Evolutionary conservation across 2,797 vertebrate species (phyloP).

Genomic region (Sebastes itinus): DNA sequence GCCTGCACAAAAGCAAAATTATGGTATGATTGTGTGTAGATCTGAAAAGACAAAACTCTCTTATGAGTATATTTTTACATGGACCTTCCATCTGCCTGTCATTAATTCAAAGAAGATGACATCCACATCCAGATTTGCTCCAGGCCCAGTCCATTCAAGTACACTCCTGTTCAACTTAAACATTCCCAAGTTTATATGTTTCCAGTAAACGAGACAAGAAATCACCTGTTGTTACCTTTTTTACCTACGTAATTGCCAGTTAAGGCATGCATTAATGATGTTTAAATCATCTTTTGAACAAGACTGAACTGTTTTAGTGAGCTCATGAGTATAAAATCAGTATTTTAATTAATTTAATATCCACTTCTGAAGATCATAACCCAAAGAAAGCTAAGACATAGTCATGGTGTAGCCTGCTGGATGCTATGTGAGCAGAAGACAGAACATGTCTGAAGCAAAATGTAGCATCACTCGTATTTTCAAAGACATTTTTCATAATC

Average conservation of each 20-base stretch:
- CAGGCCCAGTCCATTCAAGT: conserved; percentile 41
- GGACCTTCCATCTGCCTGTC: not conserved
- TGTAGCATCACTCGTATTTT: not conserved
- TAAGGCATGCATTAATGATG: not conserved
- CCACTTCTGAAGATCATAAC: not conserved
- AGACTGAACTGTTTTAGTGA: not conserved
- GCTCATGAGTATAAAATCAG: not conserved
- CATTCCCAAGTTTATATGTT: conserved; percentile 16
- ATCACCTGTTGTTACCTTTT: not conserved
- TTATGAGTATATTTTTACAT: not conserved
- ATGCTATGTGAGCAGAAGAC: not conserved
- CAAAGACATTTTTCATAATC: not conserved
- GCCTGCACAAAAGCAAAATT: not conserved
- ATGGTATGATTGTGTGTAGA: not conserved
- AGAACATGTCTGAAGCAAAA: not conserved
- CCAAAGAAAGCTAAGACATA: not conserved
- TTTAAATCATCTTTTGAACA: conserved; percentile 3
- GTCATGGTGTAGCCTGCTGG: not conserved
- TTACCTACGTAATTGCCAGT: not conserved
- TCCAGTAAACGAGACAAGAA: not conserved
- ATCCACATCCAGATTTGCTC: conserved; percentile 17
- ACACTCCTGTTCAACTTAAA: conserved; percentile 16
- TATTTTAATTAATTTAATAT: not conserved
- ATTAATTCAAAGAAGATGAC: not conserved
- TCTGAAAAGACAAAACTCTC: conserved; percentile 10